phyloP scores from a whole-genome alignment of 2,797 vertebrate genomes.

The Rhinoraja longicauda region DNA sequence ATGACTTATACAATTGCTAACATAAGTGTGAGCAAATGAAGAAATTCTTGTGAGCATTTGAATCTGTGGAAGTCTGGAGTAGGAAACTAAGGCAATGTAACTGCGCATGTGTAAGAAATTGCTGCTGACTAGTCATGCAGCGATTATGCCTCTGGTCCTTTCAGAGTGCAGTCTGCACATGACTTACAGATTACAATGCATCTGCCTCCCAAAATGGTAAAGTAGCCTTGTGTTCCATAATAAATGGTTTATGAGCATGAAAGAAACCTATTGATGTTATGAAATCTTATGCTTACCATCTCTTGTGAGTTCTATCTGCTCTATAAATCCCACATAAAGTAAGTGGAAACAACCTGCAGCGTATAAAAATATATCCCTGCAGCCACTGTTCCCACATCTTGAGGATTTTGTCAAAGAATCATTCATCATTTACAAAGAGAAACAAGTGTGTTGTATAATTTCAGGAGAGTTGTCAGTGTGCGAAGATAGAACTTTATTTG shows the following conservation, averaged over 20 bases:
- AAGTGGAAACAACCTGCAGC: not conserved
- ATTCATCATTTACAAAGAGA: not conserved
- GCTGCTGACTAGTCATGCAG: not conserved
- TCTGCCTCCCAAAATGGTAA: slow-evolving; percentile 24
- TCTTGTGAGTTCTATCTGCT: not conserved
- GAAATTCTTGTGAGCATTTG: not conserved
- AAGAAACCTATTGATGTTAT: not conserved
- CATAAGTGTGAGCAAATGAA: not conserved
- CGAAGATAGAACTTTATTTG: too few species aligned
- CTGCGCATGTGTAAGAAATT: not conserved
- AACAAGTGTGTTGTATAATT: not conserved
- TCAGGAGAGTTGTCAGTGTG: not conserved
- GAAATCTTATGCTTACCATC: not conserved
- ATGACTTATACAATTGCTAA: not conserved
- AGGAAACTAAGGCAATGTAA: not conserved
- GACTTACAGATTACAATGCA: not conserved
- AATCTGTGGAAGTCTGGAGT: not conserved
- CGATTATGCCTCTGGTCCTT: not conserved
- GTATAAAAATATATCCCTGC: not conserved
- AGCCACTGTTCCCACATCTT: not conserved
- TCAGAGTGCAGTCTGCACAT: not conserved
- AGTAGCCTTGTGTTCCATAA: not conserved
- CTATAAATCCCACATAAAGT: not conserved
- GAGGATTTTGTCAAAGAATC: not conserved
- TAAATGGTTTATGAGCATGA: not conserved